phyloP scores from a whole-genome alignment of 2,888 invertebrate genomes.

The Acanthoscelides obtectus region DNA sequence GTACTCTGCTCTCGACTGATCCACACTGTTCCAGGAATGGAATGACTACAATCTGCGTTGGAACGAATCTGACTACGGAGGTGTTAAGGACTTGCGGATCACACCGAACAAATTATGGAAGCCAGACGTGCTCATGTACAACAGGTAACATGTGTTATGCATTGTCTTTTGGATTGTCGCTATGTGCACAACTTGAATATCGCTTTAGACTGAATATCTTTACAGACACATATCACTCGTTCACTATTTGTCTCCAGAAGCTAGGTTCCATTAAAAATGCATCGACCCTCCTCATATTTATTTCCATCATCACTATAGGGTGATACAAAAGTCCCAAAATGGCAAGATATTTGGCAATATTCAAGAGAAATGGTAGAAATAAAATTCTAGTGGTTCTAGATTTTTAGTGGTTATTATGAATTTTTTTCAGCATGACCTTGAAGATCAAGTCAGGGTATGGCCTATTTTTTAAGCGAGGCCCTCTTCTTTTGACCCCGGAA shows the following conservation, averaged over 20 bases:
- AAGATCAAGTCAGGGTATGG: too few species aligned
- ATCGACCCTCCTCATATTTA: too few species aligned
- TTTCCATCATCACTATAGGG: too few species aligned
- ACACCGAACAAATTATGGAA: slow-evolving; percentile 96
- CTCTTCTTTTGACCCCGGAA: too few species aligned
- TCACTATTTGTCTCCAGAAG: neutral
- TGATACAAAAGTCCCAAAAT: too few species aligned
- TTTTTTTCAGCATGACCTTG: too few species aligned
- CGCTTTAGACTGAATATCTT: neutral
- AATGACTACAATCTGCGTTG: slow-evolving; percentile 95
- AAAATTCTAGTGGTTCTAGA: too few species aligned
- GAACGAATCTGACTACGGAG: slow-evolving; percentile 94
- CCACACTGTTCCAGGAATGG: slow-evolving; percentile 74
- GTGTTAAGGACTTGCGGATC: slow-evolving; percentile 89
- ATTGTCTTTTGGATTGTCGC: slow-evolving; percentile 15
- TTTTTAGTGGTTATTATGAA: too few species aligned
- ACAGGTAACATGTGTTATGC: slow-evolving; percentile 72
- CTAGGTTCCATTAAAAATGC: neutral
- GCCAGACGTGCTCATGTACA: slow-evolving; percentile 99
- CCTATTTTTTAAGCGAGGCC: too few species aligned
- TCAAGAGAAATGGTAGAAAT: too few species aligned
- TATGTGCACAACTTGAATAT: neutral
- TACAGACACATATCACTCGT: neutral
- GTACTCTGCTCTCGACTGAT: neutral
- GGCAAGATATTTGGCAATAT: too few species aligned